Conservation (phyloP, 1,140 invertebrate genomes). For the Drosophila parvula region DNA sequence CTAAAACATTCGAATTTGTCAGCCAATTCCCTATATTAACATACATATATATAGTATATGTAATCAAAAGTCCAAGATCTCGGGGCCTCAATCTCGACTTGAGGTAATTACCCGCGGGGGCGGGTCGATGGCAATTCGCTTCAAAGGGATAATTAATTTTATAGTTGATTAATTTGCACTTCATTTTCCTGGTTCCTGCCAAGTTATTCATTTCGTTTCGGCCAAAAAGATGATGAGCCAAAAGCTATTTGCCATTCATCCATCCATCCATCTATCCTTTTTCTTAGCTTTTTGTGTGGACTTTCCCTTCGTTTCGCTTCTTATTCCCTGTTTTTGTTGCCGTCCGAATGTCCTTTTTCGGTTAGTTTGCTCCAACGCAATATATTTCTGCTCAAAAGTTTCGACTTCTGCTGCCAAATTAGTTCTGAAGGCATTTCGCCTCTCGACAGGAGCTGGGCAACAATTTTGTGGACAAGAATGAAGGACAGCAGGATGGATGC, state of each 20-base stretch:
- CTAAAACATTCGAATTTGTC: conserved; percentile 10
- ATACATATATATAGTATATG: not conserved
- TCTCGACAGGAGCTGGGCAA: conserved; percentile 6
- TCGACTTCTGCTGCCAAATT: conserved; percentile 37
- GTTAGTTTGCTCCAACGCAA: conserved; percentile 44
- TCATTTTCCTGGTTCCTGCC: conserved; percentile 9
- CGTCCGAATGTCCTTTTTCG: conserved; percentile 33
- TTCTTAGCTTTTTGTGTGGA: conserved; percentile 25
- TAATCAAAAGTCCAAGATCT: not conserved
- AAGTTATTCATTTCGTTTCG: conserved; percentile 6
- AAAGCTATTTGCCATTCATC: conserved; percentile 50
- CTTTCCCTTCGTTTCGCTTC: not conserved
- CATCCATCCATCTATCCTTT: conserved; percentile 6
- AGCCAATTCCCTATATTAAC: not conserved
- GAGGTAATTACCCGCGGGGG: not conserved
- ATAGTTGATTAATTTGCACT: conserved; percentile 62
- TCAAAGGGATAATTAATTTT: conserved; percentile 62
- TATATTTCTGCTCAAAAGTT: conserved; percentile 50
- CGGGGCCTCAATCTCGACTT: not conserved
- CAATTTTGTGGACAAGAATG: conserved; percentile 15
- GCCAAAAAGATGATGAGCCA: conserved; percentile 45
- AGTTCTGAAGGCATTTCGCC: conserved; percentile 30
- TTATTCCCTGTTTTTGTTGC: not conserved
- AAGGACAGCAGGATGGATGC: conserved; percentile 14
- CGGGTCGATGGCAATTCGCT: conserved; percentile 23